A percentile compares a stretch with the other conserved stretches of the same genome.
phyloP scores from a whole-genome alignment of 2,797 vertebrate species.

The Sphenodon punctatus region DNA sequence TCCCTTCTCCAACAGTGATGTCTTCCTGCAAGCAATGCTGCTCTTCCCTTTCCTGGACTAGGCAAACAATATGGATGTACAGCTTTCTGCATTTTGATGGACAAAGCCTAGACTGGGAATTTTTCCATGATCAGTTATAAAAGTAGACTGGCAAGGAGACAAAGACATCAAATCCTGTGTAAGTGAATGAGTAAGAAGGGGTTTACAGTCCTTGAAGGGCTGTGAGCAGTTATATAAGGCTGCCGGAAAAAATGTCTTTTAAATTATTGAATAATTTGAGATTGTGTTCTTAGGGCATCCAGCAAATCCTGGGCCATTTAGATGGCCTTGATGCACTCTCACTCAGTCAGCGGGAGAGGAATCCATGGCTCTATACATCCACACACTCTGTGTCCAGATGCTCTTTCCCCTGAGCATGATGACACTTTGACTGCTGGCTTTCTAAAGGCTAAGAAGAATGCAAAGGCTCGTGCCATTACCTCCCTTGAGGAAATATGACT shows the following conservation, averaged over 20 bases:
- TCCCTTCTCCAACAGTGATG: not conserved
- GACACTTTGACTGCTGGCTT: not conserved
- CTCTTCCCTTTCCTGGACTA: constrained; percentile 8
- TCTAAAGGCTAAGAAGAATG: not conserved
- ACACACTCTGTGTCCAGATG: not conserved
- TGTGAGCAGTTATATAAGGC: not conserved
- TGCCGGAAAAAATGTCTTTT: not conserved
- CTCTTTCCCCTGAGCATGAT: not conserved
- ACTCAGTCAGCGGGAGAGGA: not conserved
- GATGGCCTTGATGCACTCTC: not conserved
- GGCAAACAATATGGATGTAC: not conserved
- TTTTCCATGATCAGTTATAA: constrained; percentile 13
- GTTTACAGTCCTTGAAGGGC: not conserved
- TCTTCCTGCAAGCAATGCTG: constrained; percentile 29
- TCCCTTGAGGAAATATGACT: not conserved
- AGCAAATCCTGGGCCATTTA: not conserved
- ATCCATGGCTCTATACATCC: not conserved
- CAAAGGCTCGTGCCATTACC: not conserved
- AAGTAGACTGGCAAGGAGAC: constrained; percentile 17
- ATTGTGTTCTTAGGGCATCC: constrained; percentile 2
- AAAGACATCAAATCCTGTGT: constrained; percentile 44
- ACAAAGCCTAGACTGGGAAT: constrained; percentile 39
- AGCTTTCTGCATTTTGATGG: constrained; percentile 35
- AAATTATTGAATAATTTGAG: not conserved
- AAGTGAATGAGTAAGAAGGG: not conserved